phyloP scores from a whole-genome alignment of 2,888 invertebrate species.

The Leuctra nigra region DNA sequence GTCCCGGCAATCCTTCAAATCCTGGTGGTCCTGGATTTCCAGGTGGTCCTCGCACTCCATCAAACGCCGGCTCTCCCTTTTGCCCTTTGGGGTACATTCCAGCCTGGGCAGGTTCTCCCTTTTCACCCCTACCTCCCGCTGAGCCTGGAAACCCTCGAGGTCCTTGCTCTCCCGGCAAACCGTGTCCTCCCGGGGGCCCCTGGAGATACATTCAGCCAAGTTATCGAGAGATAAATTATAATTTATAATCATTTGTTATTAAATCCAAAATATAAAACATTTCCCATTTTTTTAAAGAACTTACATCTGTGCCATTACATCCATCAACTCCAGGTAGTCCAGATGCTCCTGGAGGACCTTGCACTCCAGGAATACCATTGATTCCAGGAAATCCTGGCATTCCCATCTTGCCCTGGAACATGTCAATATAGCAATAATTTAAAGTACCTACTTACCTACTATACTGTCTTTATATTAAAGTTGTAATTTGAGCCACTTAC shows the following conservation, averaged over 20 bases:
- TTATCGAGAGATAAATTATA: too few species aligned
- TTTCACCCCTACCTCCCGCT: conserved; percentile 63
- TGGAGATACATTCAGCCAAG: too few species aligned
- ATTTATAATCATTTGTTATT: background rate
- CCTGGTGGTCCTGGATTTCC: conserved; percentile 52
- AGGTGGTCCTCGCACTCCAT: conserved; percentile 49
- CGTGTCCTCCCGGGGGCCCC: conserved; percentile 66
- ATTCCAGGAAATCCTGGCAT: conserved; percentile 80
- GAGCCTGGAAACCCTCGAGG: conserved; percentile 67
- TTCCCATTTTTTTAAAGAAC: conserved; percentile 34
- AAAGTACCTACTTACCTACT: background rate
- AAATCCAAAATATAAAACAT: background rate
- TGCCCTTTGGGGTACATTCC: conserved; percentile 68
- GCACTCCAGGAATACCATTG: conserved; percentile 63
- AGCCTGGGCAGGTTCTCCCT: conserved; percentile 70
- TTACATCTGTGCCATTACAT: conserved; percentile 92
- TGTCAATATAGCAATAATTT: background rate
- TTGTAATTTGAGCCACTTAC: conserved; percentile 37
- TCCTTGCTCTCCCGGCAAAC: conserved; percentile 63
- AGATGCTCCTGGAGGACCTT: conserved; percentile 61
- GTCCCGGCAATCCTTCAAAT: conserved; percentile 54
- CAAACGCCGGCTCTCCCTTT: conserved; percentile 76
- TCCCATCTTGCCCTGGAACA: conserved; percentile 65
- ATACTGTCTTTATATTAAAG: background rate
- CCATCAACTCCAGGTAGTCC: conserved; percentile 87